phyloP scores from a whole-genome alignment of 2,888 invertebrate species.

The Nemurella pictetii region DNA sequence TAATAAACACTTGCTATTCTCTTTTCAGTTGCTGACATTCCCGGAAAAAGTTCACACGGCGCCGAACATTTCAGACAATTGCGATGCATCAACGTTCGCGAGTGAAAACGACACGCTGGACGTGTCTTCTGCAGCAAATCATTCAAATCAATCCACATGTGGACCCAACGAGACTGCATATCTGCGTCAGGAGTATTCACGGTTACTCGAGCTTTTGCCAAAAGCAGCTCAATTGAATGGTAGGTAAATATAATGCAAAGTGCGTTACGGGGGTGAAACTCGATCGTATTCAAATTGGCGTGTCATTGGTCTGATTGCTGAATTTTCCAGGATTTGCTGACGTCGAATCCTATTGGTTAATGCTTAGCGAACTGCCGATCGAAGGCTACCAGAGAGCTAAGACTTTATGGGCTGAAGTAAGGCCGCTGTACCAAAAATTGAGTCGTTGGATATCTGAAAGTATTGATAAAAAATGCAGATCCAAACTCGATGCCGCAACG shows the following conservation, averaged over 20 bases:
- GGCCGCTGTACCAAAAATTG: slow-evolving; percentile 59
- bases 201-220: not conserved
- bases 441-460: slow-evolving; percentile 58
- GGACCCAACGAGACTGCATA: not conserved
- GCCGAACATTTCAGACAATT: not conserved
- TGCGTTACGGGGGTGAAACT: not conserved
- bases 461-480: slow-evolving; percentile 56
- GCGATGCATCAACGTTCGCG: not conserved
- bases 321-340: not conserved
- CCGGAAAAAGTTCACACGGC: not conserved
- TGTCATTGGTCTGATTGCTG: not conserved
- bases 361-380: slow-evolving; percentile 11
- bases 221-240: slow-evolving; percentile 24
- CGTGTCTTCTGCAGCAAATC: not conserved
- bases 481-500: slow-evolving; percentile 50
- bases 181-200: not conserved
- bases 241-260: not conserved
- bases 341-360: slow-evolving; percentile 13
- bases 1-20: not conserved
- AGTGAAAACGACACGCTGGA: not conserved
- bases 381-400: slow-evolving; percentile 57
- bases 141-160: not conserved
- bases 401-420: slow-evolving; percentile 59
- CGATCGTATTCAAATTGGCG: not conserved
- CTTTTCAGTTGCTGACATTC: not conserved